phyloP scores from a whole-genome alignment of 2,797 vertebrate genomes.

The Myotis vivesi region DNA sequence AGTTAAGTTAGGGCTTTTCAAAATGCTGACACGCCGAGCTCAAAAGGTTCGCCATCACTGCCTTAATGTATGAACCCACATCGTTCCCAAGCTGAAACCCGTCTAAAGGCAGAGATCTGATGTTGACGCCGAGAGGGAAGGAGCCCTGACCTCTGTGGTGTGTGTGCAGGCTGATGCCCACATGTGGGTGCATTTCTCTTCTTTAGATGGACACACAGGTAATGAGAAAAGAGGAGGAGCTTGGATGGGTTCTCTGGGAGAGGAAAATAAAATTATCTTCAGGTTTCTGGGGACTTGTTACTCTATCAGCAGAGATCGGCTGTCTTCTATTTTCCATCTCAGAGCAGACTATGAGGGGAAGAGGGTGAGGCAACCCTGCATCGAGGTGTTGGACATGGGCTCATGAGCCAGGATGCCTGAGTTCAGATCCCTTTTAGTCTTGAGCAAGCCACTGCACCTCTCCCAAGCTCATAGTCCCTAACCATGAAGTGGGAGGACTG shows the following conservation, averaged over 20 bases:
- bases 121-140: neutral
- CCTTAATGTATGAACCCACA: neutral
- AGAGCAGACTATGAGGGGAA: neutral
- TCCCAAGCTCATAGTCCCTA: neutral
- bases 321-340: neutral
- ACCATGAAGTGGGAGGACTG: neutral
- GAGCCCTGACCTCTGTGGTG: neutral
- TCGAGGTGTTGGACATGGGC: neutral
- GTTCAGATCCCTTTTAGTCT: neutral
- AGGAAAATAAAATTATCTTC: neutral
- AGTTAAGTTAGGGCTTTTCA: too few relatives aligned
- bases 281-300: neutral
- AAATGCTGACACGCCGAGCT: too few relatives aligned
- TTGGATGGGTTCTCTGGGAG: neutral
- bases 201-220: slow-evolving; percentile 28
- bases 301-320: neutral
- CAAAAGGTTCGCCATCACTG: too few relatives aligned
- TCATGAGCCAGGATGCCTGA: neutral
- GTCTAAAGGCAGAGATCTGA: neutral
- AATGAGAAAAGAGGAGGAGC: slow-evolving; percentile 13
- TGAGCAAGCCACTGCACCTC: neutral
- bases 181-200: neutral
- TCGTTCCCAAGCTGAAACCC: neutral
- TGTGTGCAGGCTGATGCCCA: neutral
- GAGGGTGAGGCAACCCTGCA: neutral